A percentile compares a stretch with the other conserved stretches of the same genome.
Conservation (phyloP, 2,113 vertebrate genomes). For the Paramormyrops kingsleyae region DNA sequence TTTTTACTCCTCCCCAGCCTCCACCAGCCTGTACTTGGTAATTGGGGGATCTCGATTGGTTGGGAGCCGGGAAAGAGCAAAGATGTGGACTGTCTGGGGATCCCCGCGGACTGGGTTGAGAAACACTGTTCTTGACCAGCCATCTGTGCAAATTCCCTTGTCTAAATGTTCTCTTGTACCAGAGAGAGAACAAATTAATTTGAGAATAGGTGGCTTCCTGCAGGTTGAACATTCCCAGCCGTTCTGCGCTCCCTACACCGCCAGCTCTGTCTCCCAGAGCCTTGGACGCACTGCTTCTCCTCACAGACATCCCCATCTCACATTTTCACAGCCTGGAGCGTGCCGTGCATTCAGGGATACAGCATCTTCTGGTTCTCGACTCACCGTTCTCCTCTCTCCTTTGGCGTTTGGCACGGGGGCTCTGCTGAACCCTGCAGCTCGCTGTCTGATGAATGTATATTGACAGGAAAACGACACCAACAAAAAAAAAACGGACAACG, state of each 20-base stretch:
- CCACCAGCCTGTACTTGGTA: not conserved
- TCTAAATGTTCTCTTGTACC: not conserved
- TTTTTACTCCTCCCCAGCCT: not conserved
- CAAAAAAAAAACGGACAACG: not conserved
- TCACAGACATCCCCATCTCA: not conserved
- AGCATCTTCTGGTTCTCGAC: constrained; percentile 14
- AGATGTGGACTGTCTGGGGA: not conserved
- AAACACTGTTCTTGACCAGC: not conserved
- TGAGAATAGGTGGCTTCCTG: not conserved
- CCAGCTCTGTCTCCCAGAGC: not conserved
- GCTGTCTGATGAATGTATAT: constrained; percentile 24
- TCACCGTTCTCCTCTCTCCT: not conserved
- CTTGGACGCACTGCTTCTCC: not conserved
- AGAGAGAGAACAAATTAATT: not conserved
- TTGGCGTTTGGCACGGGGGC: constrained; percentile 7
- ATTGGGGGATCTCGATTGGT: not conserved
- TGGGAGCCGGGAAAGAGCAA: not conserved
- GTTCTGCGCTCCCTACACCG: too few relatives aligned
- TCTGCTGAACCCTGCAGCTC: constrained; percentile 13
- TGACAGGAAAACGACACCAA: not conserved
- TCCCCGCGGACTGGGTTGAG: not conserved
- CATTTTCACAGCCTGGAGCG: constrained; percentile 5
- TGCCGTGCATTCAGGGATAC: constrained; percentile 20
- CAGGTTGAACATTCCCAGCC: not conserved
- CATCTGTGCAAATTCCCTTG: not conserved